Base-by-base conservation (phyloP, 1,140 invertebrate species). In the Drosophila truncata region DNA sequence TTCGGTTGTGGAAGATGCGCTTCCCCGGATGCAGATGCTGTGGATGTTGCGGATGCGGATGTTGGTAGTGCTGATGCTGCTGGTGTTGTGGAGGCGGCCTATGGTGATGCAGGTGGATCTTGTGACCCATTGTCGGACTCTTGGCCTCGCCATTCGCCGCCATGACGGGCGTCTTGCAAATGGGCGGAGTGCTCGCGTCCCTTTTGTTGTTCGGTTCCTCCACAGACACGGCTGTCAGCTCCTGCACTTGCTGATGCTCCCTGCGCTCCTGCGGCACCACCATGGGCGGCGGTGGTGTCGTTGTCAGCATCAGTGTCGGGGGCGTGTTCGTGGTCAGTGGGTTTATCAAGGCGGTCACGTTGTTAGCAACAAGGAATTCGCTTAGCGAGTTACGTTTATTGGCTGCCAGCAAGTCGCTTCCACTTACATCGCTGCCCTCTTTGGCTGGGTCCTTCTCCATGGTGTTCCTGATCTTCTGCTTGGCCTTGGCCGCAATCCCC, bases 401-500 rank as follows among this genome's bases (percentile, higher is more conserved):
- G 35, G 82, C 54, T 57, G 59, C 35, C 74, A 67, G 18, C 50
- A 62, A 33, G 47, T 59, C 49, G 23, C 72, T 77, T 52, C 79
- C 87, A 91, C 86, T 91, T 91, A 90, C 86, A 66, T 93, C 86
- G 62, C 82, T 67, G 39, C 78, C 78, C 11, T 64, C 73, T 1
- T 61, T 63, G 37, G 47, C 61, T 88, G 69, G 33, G 49, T 80
- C 77, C 61, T 74, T 94, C 66, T 94, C 94, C 59, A 94, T 88
- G 8, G 94, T 88, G 9, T 93, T 93, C 46, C 94, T 84, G 31
- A 93, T 92, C 66, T 93, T 93, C 64, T 94, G 95, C 35, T 94
- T 94, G 3, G 95, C 95, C 81, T 95, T 95, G 0, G 95, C 95
- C 1, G 95, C 95, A n/a, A 96, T 91, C 2, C 94, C 95, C 18